Evolutionary conservation across 2,113 vertebrate genomes (phyloP), one percentile per base, ranked within the genome.

Genomic region (Oreochromis aureus): DNA sequence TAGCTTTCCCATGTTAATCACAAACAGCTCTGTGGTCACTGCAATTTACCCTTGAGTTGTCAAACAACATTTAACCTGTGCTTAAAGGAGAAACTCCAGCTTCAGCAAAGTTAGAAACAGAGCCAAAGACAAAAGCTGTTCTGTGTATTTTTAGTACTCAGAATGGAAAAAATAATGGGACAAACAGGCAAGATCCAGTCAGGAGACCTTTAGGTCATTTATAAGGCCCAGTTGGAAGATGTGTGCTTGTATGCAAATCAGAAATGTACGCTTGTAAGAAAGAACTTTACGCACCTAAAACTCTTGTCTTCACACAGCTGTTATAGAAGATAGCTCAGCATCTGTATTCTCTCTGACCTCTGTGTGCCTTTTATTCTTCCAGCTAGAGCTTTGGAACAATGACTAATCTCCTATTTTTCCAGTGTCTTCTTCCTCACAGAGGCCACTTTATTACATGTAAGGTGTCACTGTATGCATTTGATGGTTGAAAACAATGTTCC

Each of bases 291-390:
- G 15, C 81, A 83, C n/a, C 36, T 81, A 39, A 51, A 61, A 39
- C 46, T 56, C 48, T 59, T 13, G 1, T 27, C 54, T 86, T 86
- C 66, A 46, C 48, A 69, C 34, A 84, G 15, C 19, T 22, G 11
- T 24, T 55, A 16, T 15, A 36, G 41, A 30, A 86, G 73, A 69
- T 66, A 59, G 18, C 46, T 85, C 56, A 55, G 61, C 24, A 58
- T 85, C 85, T 82, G 27, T 78, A 86, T 87, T 80, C 83, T 92
- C 71, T 90, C 71, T 89, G 32, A 80, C 13, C 71, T 81, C 71
- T 46, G 36, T 3, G 2, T 59, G 82, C 48, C 44, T 82, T 85
- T 84, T 80, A 82, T 76, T 84, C 84, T 82, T 79, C 44, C 34
- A 30, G 10, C 41, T 88, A 83, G 56, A 48, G 55, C 71, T 84